These are phyloP conservation scores for Tetragonula clypearis DNA, from an alignment of 1,140 invertebrate species.

Conservation along the genomic window DNA sequence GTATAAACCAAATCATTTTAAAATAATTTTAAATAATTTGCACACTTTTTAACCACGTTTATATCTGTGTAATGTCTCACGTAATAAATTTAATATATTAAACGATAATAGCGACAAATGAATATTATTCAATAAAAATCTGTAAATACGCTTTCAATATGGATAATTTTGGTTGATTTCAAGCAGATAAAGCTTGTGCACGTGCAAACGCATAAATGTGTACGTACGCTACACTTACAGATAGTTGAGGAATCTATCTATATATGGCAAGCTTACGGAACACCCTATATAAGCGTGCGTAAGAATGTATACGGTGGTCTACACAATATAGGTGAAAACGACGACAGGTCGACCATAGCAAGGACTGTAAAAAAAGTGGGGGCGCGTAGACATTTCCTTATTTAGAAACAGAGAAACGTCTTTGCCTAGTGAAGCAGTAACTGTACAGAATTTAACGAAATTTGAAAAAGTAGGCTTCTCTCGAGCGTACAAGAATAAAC, in stretches of 20 bases:
- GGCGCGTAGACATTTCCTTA: conserved; percentile 72
- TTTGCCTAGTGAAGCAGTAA: conserved; percentile 21
- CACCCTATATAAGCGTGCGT: conserved; percentile 13
- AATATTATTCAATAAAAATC: background rate
- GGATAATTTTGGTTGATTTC: conserved; percentile 6
- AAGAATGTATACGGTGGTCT: background rate
- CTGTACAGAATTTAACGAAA: background rate
- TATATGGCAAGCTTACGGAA: conserved; percentile 37
- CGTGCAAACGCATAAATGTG: background rate
- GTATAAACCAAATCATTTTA: background rate
- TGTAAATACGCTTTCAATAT: background rate
- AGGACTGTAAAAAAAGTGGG: conserved; percentile 46
- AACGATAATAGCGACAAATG: background rate
- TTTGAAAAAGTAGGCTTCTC: background rate
- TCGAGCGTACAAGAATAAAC: background rate
- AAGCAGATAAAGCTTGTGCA: background rate
- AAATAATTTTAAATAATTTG: background rate
- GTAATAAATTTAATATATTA: background rate
- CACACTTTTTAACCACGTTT: background rate
- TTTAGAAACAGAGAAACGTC: conserved; percentile 71
- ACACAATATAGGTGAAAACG: conserved; percentile 34
- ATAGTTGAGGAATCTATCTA: conserved; percentile 40
- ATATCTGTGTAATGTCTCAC: background rate
- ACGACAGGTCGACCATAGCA: conserved; percentile 28
- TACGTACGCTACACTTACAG: background rate